These are phyloP conservation scores for Pomacea maculata DNA, from an alignment of 1,140 invertebrate species.

Conservation along the genomic window DNA sequence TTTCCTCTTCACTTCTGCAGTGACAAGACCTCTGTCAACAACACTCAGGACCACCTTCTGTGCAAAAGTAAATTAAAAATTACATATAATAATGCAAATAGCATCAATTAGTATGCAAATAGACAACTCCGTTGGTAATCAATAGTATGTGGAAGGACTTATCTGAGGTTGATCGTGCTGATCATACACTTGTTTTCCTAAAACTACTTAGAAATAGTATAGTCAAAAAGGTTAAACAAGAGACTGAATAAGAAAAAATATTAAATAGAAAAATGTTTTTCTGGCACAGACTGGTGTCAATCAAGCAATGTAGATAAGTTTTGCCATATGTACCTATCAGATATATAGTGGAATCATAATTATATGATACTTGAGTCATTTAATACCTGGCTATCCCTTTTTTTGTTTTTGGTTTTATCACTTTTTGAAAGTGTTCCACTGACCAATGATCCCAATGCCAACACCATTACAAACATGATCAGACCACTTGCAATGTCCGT, in stretches of 20 bases:
- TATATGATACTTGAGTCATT: too few relatives aligned
- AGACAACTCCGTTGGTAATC: background rate
- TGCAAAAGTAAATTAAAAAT: background rate
- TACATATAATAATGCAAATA: background rate
- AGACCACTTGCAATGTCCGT: background rate
- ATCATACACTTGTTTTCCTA: too few relatives aligned
- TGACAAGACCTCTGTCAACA: conserved; percentile 75
- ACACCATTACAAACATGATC: conserved; percentile 66
- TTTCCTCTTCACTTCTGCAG: conserved; percentile 71
- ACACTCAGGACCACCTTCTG: conserved; percentile 68
- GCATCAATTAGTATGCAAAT: background rate
- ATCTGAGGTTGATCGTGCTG: too few relatives aligned
- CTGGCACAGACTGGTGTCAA: too few relatives aligned
- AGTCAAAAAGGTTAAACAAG: background rate
- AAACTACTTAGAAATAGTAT: background rate
- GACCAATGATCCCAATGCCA: conserved; percentile 41
- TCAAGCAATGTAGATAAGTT: too few relatives aligned
- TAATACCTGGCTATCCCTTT: conserved; percentile 24
- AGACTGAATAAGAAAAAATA: background rate
- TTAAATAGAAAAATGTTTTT: too few relatives aligned
- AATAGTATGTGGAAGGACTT: too few relatives aligned
- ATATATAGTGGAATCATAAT: too few relatives aligned
- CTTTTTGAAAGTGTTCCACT: conserved; percentile 37
- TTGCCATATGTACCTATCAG: too few relatives aligned
- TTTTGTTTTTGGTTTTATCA: conserved; percentile 38